A percentile compares a stretch with the other conserved stretches of the same genome.
These are phyloP conservation scores for Corydoras maculifer DNA, from an alignment of 2,113 vertebrate genomes.

Conservation along the genomic window DNA sequence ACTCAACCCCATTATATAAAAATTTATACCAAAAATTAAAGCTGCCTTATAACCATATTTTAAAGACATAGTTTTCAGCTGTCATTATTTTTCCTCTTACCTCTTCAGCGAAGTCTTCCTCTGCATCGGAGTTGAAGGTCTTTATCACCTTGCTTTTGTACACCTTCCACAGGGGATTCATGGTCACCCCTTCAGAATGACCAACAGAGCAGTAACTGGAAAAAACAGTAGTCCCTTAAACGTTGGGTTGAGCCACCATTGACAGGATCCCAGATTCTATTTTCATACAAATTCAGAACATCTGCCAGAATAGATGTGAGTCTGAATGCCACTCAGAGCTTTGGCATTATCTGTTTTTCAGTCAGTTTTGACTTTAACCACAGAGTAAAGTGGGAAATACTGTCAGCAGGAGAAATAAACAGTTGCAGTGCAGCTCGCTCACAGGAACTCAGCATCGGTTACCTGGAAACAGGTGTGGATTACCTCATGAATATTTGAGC, in stretches of 20 bases:
- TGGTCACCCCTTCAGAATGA: conserved; percentile 40
- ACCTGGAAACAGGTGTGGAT: conserved; percentile 74
- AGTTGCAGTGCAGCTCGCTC: conserved; percentile 36
- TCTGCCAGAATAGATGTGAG: conserved; percentile 16
- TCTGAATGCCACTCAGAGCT: conserved; percentile 13
- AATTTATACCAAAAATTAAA: background rate
- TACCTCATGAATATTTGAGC: conserved; percentile 73
- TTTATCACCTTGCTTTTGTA: conserved; percentile 74
- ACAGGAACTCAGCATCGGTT: conserved; percentile 59
- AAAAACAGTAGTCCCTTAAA: conserved; percentile 33
- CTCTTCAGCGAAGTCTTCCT: conserved; percentile 50
- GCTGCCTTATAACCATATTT: background rate
- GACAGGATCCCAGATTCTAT: conserved; percentile 32
- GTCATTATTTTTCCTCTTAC: background rate
- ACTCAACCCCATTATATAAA: no score
- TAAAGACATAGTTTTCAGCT: no score
- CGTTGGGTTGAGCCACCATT: conserved; percentile 36
- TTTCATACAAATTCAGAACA: conserved; percentile 8
- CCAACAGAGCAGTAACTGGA: background rate
- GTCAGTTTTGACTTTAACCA: conserved; percentile 27
- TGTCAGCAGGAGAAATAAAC: conserved; percentile 43
- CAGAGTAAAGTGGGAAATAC: conserved; percentile 21
- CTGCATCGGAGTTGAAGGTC: conserved; percentile 65
- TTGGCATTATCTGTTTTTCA: conserved; percentile 38
- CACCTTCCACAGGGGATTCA: conserved; percentile 71